Evolutionary conservation across 1,140 invertebrate genomes (phyloP), one percentile per base, ranked within the genome.

Genomic region (Phymorhynchus buccinoides): DNA sequence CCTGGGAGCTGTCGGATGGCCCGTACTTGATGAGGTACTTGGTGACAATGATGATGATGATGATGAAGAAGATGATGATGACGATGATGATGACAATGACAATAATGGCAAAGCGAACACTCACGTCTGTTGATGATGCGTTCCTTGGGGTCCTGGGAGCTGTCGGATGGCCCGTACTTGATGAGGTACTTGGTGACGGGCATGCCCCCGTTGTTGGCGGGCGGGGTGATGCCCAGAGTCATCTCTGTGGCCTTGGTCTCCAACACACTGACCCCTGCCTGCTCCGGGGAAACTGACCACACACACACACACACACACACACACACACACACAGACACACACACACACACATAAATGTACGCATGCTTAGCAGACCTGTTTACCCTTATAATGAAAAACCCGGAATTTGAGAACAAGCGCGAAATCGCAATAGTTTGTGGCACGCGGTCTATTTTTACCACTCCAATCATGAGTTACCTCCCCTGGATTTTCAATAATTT

Each of bases 201-300:
- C 66, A 71, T 62, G 3, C 81, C 81, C n/a, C 81, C 81, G 32
- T 83, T n/a, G 62, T 83, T 44, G 9, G 32, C 39, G 1, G 81
- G 81, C 3, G 62, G 56, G 2, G 2, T 16, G 7, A 83, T 30
- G 12, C 18, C 27, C 41, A 83, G 30, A 12, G 16, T 30, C 56
- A 83, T 22, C 81, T 39, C 4, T 41, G 81, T 83, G 37, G 81
- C n/a, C 66, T 73, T 83, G 35, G 7, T 42, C 16, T 41, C 37
- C 22, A 44, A 3, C 37, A 83, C 62, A 1, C 35, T 42, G 4
- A 83, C 35, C 7, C 22, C 12, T 1, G 66, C 52, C 27, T 12
- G 37, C 1, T 35, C 81, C 12, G 81, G 81, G 12, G 37, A 6
- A 6, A 6, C 62, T 66, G 62, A 9, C 48, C 9, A 9, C 48